Conservation (phyloP, 1,140 invertebrate genomes). For the fruit fly (Drosophila melanogaster) region DNA sequence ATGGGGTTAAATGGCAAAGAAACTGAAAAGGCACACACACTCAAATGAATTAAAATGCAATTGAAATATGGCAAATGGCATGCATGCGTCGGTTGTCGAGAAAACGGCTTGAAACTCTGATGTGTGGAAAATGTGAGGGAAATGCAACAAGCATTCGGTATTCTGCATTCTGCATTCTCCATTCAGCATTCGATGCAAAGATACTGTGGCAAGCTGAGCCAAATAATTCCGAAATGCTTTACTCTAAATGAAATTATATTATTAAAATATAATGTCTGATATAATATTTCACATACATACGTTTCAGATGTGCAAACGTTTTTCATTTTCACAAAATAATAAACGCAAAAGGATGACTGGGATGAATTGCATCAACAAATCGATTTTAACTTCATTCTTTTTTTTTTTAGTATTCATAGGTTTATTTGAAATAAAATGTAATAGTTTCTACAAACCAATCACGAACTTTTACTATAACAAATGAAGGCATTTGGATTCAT, state of each 20-base stretch:
- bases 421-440: no score
- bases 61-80: constrained; percentile 74
- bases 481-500: background rate
- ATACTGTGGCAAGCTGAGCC: background rate
- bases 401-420: no score
- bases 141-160: constrained; percentile 10
- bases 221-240: background rate
- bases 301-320: background rate
- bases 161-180: no score
- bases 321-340: no score
- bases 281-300: background rate
- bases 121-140: background rate
- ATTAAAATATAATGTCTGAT: background rate
- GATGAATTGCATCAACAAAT: no score
- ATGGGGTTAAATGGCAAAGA: constrained; percentile 62
- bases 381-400: no score
- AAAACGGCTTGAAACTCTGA: constrained; percentile 25
- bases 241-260: background rate
- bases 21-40: constrained; percentile 54
- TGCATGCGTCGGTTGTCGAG: constrained; percentile 60
- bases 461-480: background rate
- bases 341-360: no score
- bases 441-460: no score
- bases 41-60: constrained; percentile 70
- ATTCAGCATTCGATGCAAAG: background rate